Conservation (phyloP, 2,113 vertebrate genomes). For the Barbus barbus region DNA sequence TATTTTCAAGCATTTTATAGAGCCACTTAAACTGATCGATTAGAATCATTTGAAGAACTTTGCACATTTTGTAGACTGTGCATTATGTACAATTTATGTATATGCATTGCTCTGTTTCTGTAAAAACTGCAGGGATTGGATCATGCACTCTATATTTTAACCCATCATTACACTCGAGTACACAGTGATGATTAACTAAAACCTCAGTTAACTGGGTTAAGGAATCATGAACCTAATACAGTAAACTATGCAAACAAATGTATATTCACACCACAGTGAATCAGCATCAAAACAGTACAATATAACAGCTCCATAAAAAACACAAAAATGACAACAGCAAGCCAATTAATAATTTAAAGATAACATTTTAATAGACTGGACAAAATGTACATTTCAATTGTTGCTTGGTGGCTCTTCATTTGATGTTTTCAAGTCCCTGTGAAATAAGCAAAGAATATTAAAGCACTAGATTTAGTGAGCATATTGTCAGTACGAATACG, state of each 20-base stretch:
- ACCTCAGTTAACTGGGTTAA: not conserved
- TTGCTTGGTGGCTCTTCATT: slow-evolving; percentile 65
- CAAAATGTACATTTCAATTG: slow-evolving; percentile 37
- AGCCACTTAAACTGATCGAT: not conserved
- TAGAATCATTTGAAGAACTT: not conserved
- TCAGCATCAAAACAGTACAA: not conserved
- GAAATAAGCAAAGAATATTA: slow-evolving; percentile 45
- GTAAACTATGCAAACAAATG: not conserved
- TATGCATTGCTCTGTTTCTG: not conserved
- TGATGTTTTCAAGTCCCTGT: slow-evolving; percentile 92
- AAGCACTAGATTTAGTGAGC: not conserved
- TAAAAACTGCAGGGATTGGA: not conserved
- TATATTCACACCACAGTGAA: not conserved
- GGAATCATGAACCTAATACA: not conserved
- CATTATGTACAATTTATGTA: not conserved
- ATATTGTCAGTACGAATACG: not conserved
- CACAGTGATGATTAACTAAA: not conserved
- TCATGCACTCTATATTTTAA: not conserved
- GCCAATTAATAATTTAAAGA: slow-evolving; percentile 8
- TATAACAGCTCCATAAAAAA: not conserved
- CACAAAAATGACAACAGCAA: not conserved
- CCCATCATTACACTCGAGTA: not conserved
- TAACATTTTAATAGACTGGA: slow-evolving; percentile 44
- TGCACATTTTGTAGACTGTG: not conserved
- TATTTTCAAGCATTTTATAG: not conserved